phyloP scores from a whole-genome alignment of 2,888 invertebrate genomes.

The Caradrina clavipalpis region DNA sequence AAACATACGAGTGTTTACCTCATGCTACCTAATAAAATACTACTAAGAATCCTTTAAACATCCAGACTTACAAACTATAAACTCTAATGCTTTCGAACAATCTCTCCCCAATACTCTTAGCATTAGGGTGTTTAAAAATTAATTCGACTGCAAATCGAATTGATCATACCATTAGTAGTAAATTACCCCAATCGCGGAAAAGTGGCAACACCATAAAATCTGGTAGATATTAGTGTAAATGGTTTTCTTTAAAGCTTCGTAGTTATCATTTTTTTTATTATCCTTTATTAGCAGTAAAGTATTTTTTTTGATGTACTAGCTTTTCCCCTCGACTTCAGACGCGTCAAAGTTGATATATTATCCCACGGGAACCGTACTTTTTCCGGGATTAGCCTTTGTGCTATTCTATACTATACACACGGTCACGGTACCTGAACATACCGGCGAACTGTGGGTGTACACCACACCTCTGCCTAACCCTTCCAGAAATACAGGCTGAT shows the following conservation, averaged over 20 bases:
- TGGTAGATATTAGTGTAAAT: conserved; percentile 15
- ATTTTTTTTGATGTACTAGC: too few relatives aligned
- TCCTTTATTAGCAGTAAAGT: conserved; percentile 10
- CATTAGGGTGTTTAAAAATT: conserved; percentile 24
- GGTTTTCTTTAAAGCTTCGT: conserved; percentile 5
- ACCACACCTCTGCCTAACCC: too few relatives aligned
- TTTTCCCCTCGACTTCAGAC: too few relatives aligned
- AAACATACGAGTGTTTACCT: too few relatives aligned
- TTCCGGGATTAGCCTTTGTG: too few relatives aligned
- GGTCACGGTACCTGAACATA: too few relatives aligned
- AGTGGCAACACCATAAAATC: conserved; percentile 15
- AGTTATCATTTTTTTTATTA: conserved; percentile 17
- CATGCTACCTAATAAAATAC: too few relatives aligned
- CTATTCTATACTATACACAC: too few relatives aligned
- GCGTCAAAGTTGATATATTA: too few relatives aligned
- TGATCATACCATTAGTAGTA: conserved; percentile 32
- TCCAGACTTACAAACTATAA: not conserved
- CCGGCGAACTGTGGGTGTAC: too few relatives aligned
- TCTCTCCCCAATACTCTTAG: not conserved
- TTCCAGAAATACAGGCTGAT: too few relatives aligned
- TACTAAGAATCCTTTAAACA: not conserved
- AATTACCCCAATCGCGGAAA: conserved; percentile 25
- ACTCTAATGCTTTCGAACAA: conserved; percentile 12
- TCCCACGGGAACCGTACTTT: too few relatives aligned
- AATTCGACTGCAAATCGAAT: conserved; percentile 38